These are phyloP conservation scores for Erebia epiphron DNA, from an alignment of 2,888 invertebrate genomes.

Conservation along the genomic window DNA sequence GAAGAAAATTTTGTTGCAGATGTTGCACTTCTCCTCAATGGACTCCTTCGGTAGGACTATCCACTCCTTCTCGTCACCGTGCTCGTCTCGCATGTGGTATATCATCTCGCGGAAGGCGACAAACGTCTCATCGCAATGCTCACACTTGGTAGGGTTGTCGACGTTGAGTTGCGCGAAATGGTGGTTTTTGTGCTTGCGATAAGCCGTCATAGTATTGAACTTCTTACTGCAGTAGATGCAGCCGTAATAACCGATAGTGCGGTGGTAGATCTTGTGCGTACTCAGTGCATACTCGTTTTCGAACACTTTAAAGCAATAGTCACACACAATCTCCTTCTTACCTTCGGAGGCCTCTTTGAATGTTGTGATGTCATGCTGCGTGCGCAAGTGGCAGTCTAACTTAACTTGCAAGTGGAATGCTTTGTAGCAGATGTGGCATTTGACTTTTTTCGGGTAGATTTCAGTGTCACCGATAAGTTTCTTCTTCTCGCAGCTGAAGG, in stretches of 20 bases:
- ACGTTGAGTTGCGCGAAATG: conserved; percentile 68
- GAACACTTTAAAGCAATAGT: conserved; percentile 76
- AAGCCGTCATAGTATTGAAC: conserved; percentile 74
- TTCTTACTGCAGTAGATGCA: conserved; percentile 79
- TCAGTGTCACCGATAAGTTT: conserved; percentile 72
- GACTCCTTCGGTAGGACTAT: conserved; percentile 70
- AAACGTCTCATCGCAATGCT: conserved; percentile 81
- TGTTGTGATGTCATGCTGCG: conserved; percentile 63
- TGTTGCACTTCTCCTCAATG: conserved; percentile 67
- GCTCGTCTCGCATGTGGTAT: conserved; percentile 74
- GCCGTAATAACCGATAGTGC: conserved; percentile 70
- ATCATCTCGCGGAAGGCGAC: conserved; percentile 80
- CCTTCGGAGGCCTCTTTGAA: conserved; percentile 55
- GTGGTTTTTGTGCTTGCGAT: conserved; percentile 79
- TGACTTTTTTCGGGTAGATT: conserved; percentile 66
- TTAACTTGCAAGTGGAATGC: conserved; percentile 78
- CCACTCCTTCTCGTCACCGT: conserved; percentile 77
- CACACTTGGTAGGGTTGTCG: conserved; percentile 75
- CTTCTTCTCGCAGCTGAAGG: conserved; percentile 72
- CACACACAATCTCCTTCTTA: conserved; percentile 68
- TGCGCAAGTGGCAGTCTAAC: conserved; percentile 74
- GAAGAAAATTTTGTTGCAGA: conserved; percentile 72
- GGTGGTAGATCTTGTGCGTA: conserved; percentile 73
- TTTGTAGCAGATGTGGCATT: conserved; percentile 76
- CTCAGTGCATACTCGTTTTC: conserved; percentile 70